Conservation (phyloP, 2,113 vertebrate species). For the Microcebus jonahi region DNA sequence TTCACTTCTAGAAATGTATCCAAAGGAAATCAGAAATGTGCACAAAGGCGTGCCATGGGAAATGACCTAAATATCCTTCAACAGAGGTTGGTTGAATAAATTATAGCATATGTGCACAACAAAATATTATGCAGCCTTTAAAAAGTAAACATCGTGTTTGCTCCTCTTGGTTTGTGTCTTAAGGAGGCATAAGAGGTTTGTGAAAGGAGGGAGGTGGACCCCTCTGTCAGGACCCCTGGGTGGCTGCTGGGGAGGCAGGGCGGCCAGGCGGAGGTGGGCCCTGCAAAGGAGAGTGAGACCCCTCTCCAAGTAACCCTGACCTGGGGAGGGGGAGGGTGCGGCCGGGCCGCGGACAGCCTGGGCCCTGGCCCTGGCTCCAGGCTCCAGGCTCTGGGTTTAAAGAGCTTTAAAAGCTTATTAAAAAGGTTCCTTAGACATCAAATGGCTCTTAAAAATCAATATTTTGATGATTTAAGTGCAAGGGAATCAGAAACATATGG, state of each 20-base stretch:
- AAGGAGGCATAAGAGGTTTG: not conserved
- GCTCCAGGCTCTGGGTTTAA: constrained; percentile 73
- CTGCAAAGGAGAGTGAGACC: not conserved
- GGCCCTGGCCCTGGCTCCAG: constrained; percentile 67
- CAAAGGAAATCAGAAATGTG: not conserved
- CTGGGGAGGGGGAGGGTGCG: not conserved
- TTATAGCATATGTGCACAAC: not conserved
- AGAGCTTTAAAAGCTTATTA: constrained; percentile 81
- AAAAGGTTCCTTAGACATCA: constrained; percentile 80
- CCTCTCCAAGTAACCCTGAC: not conserved
- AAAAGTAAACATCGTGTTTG: not conserved
- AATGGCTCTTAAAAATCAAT: constrained; percentile 82
- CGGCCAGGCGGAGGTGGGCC: constrained; percentile 38
- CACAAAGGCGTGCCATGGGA: not conserved
- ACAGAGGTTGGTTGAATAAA: not conserved
- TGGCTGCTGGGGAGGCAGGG: not conserved
- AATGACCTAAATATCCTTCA: not conserved
- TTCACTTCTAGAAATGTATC: constrained; percentile 24
- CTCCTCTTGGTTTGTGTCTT: not conserved
- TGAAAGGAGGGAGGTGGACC: not conserved
- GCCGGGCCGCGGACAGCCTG: not conserved
- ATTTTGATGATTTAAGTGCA: constrained; percentile 82
- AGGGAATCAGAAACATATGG: constrained; percentile 82
- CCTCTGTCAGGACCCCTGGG: not conserved
- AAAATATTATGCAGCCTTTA: not conserved